A percentile compares a stretch with the other conserved stretches of the same genome.
Conservation (phyloP, 2,888 invertebrate species). For the Actias luna region DNA sequence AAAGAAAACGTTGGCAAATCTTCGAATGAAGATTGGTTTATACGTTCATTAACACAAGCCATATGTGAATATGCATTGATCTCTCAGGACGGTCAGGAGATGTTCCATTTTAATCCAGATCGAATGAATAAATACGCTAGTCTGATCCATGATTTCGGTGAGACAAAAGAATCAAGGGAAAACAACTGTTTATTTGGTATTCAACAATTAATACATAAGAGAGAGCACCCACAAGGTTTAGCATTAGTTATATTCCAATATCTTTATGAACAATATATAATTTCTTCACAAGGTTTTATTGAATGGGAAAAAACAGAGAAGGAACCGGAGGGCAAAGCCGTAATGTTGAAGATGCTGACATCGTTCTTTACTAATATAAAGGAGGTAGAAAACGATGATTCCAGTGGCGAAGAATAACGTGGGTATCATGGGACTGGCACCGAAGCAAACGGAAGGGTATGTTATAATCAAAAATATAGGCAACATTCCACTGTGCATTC, state of each 20-base stretch:
- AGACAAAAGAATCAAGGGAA: constrained; percentile 86
- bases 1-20: constrained; percentile 84
- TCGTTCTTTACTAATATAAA: constrained; percentile 87
- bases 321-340: constrained; percentile 91
- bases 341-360: constrained; percentile 87
- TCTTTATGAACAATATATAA: constrained; percentile 89
- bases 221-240: constrained; percentile 91
- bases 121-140: constrained; percentile 73
- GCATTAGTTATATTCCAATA: constrained; percentile 88
- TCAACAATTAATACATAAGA: constrained; percentile 88
- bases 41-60: constrained; percentile 87
- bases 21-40: constrained; percentile 85
- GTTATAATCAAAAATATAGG: neutral
- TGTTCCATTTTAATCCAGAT: constrained; percentile 76
- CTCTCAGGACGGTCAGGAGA: constrained; percentile 64
- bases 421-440: constrained; percentile 35
- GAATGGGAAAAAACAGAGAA: constrained; percentile 89
- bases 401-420: constrained; percentile 73
- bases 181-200: constrained; percentile 92
- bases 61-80: constrained; percentile 86
- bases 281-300: constrained; percentile 90
- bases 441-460: neutral
- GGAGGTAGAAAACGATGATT: constrained; percentile 85
- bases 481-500: neutral
- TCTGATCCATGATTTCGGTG: constrained; percentile 87